Conservation (phyloP, 1,140 invertebrate species). For the Apis cerana region DNA sequence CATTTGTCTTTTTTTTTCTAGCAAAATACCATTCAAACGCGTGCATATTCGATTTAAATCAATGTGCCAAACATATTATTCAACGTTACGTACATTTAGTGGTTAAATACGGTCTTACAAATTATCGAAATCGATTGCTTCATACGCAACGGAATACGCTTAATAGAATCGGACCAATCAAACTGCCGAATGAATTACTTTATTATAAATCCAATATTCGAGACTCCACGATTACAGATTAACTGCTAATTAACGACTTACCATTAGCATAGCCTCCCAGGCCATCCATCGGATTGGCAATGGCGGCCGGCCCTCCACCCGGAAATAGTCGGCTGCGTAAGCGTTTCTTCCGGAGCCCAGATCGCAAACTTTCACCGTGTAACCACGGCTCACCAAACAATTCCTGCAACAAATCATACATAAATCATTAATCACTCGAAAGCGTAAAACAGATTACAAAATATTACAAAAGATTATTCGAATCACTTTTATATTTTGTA, state of each 20-base stretch:
- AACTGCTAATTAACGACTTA: slow-evolving; percentile 73
- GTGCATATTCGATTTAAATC: no score
- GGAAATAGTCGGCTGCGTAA: slow-evolving; percentile 88
- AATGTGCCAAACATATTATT: no score
- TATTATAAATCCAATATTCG: not conserved
- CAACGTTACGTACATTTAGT: no score
- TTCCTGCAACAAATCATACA: slow-evolving; percentile 83
- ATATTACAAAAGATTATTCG: no score
- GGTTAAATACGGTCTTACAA: no score
- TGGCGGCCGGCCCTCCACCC: slow-evolving; percentile 83
- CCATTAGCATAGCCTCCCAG: slow-evolving; percentile 86
- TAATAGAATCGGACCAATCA: not conserved
- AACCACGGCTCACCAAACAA: slow-evolving; percentile 90
- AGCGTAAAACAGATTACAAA: no score
- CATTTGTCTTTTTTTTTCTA: no score
- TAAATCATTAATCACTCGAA: no score
- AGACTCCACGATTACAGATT: not conserved
- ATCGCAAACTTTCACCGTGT: slow-evolving; percentile 91
- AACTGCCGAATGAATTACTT: not conserved
- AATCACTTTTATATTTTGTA: not conserved
- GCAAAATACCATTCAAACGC: no score
- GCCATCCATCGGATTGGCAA: slow-evolving; percentile 89
- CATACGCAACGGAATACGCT: no score
- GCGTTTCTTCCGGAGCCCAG: slow-evolving; percentile 86
- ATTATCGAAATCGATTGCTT: no score